phyloP scores from a whole-genome alignment of 2,888 invertebrate species.

The Nudaria mundana region DNA sequence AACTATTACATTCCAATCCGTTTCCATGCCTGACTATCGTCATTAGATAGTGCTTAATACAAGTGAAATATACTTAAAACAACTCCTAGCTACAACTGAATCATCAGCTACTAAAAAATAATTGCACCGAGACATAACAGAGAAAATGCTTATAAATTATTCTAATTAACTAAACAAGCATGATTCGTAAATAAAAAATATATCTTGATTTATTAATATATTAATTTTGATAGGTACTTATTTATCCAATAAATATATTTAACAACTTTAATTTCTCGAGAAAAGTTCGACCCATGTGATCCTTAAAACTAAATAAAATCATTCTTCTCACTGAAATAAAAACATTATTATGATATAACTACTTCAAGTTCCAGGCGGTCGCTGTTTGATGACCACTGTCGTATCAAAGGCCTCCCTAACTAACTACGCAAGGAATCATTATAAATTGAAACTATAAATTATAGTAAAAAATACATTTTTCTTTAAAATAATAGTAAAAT shows the following conservation, averaged over 20 bases:
- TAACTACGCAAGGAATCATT: slow-evolving; percentile 52
- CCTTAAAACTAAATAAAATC: slow-evolving; percentile 53
- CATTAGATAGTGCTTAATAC: slow-evolving; percentile 47
- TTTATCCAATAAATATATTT: slow-evolving; percentile 60
- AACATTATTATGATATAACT: slow-evolving; percentile 31
- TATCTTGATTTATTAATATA: slow-evolving; percentile 46
- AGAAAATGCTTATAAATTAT: slow-evolving; percentile 61
- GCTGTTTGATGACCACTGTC: slow-evolving; percentile 15
- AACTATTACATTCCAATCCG: slow-evolving; percentile 49
- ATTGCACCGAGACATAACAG: slow-evolving; percentile 70
- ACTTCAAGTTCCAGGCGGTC: slow-evolving; percentile 27
- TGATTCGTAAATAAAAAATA: slow-evolving; percentile 50
- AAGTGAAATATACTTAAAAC: slow-evolving; percentile 40
- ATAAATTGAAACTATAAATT: slow-evolving; percentile 43
- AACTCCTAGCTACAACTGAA: slow-evolving; percentile 46
- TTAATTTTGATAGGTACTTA: slow-evolving; percentile 54
- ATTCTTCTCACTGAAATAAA: slow-evolving; percentile 56
- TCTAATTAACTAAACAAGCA: slow-evolving; percentile 34
- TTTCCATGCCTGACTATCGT: slow-evolving; percentile 37
- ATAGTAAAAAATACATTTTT: slow-evolving; percentile 44
- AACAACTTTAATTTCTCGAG: slow-evolving; percentile 33
- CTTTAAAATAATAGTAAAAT: slow-evolving; percentile 42
- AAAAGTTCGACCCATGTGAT: slow-evolving; percentile 31
- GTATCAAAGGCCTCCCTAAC: slow-evolving; percentile 8
- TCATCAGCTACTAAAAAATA: slow-evolving; percentile 54